A percentile compares a stretch with the other conserved stretches of the same genome.
Conservation (phyloP, 2,888 invertebrate species). For the Phorcus lineatus region DNA sequence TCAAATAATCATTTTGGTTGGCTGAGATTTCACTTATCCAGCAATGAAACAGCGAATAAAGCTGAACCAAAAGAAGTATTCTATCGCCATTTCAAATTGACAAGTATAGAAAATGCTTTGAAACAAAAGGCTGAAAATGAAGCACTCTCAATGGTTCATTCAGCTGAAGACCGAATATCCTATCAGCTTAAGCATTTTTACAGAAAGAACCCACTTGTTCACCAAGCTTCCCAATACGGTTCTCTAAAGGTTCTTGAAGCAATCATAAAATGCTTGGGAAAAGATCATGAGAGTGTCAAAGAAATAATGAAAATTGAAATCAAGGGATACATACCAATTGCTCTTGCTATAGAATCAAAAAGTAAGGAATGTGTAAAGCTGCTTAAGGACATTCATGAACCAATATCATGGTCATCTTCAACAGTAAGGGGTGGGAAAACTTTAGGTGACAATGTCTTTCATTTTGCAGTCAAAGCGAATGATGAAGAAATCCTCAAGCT, state of each 20-base stretch:
- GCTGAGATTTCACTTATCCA: not conserved
- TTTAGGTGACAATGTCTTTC: not conserved
- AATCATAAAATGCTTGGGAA: not conserved
- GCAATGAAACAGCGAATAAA: not conserved
- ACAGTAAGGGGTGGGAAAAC: not conserved
- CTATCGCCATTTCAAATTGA: not conserved
- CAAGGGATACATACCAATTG: not conserved
- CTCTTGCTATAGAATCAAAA: not conserved
- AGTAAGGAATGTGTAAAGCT: constrained; percentile 2
- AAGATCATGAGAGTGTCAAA: not conserved
- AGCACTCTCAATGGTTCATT: not conserved
- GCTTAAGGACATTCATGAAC: not conserved
- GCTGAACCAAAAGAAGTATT: not conserved
- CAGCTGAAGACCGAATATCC: not conserved
- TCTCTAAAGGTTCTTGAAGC: not conserved
- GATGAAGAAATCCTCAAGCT: not conserved
- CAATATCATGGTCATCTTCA: not conserved
- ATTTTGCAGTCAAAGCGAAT: not conserved
- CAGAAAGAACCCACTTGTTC: not conserved
- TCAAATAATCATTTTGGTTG: not conserved
- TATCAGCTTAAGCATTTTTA: not conserved
- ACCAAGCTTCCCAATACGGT: not conserved
- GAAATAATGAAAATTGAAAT: not conserved
- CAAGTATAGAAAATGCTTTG: not conserved
- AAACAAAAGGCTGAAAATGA: not conserved